These are phyloP conservation scores for Pica pica DNA, from an alignment of 2,113 vertebrate species.

Conservation along the genomic window DNA sequence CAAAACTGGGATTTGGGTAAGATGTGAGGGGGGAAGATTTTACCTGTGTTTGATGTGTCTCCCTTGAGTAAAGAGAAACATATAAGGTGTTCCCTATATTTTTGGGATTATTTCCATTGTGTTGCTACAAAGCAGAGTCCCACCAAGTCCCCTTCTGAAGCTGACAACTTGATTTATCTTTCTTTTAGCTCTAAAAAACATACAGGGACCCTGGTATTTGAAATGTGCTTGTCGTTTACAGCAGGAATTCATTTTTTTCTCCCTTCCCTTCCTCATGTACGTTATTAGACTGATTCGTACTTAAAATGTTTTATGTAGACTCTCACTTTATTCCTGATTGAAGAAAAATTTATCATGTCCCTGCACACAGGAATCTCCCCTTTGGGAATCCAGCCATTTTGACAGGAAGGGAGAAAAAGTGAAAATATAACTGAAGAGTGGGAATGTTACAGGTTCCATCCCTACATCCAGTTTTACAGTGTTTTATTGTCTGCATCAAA, in stretches of 20 bases:
- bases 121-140: not conserved
- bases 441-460: not conserved
- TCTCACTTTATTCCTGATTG: not conserved
- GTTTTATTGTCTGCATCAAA: not conserved
- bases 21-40: not conserved
- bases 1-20: not conserved
- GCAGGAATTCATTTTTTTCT: not conserved
- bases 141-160: not conserved
- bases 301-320: not conserved
- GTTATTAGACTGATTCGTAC: not conserved
- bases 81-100: not conserved
- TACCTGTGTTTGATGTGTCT: not conserved
- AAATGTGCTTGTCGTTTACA: not conserved
- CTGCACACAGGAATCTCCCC: not conserved
- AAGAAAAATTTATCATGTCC: not conserved
- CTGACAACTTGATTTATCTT: not conserved
- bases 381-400: not conserved
- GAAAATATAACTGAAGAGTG: not conserved
- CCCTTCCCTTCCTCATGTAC: not conserved
- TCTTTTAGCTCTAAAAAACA: not conserved
- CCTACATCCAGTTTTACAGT: not conserved
- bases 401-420: not conserved
- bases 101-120: not conserved
- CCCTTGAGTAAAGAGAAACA: not conserved
- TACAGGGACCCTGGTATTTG: not conserved